Percentiles rank a stretch among this genome's conserved stretches.
Evolutionary conservation across 2,888 invertebrate species (phyloP).

Genomic region (Orthosia gothica): DNA sequence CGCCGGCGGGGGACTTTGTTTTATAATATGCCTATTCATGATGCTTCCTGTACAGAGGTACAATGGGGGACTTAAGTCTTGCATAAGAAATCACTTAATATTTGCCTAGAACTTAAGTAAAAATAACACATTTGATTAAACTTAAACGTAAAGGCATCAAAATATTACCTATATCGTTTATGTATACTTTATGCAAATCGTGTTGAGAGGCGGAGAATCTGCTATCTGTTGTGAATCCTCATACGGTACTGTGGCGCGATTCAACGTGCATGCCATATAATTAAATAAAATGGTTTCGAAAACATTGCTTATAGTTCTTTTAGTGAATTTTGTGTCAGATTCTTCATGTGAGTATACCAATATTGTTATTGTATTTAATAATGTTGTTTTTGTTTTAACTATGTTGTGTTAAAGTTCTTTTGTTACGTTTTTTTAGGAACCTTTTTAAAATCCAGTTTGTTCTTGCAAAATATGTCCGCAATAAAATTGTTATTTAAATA

Average conservation of each 20-base stretch:
- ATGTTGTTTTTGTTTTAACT: too few species aligned
- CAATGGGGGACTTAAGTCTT: too few species aligned
- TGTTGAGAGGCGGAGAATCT: slow-evolving; percentile 3
- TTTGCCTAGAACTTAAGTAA: neutral
- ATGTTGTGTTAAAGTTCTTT: too few species aligned
- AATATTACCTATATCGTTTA: too few species aligned
- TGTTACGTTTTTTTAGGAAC: neutral
- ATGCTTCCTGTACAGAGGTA: too few species aligned
- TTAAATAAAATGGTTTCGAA: slow-evolving; percentile 43
- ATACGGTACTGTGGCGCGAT: neutral
- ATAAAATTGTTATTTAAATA: neutral
- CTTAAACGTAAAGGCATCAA: neutral
- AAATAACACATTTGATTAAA: neutral
- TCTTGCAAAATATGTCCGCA: neutral
- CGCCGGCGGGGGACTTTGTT: too few species aligned
- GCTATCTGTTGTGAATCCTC: slow-evolving; percentile 13
- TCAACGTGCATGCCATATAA: slow-evolving; percentile 11
- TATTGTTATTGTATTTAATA: neutral
- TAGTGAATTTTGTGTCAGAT: slow-evolving; percentile 37
- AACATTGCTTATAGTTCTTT: slow-evolving; percentile 38
- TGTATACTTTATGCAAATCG: slow-evolving; percentile 28
- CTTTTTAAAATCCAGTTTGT: neutral
- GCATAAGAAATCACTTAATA: neutral
- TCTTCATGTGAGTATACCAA: slow-evolving; percentile 54
- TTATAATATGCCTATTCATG: too few species aligned